Percentiles rank a stretch among this genome's conserved stretches.
These are phyloP conservation scores for Arrhopalites spinosus DNA, from an alignment of 2,888 invertebrate genomes.

Conservation along the genomic window DNA sequence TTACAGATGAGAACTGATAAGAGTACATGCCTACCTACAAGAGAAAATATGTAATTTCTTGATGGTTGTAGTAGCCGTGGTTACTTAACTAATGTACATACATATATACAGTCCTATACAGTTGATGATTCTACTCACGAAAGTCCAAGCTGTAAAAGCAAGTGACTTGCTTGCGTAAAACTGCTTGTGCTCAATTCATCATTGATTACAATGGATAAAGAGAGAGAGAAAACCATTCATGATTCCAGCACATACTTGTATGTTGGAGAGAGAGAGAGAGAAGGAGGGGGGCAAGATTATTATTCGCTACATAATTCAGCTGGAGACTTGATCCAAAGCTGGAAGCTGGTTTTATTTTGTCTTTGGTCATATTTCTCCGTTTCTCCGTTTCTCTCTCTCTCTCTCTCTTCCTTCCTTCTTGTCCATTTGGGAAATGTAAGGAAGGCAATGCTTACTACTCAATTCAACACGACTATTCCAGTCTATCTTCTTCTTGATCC, in stretches of 20 bases:
- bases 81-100: neutral
- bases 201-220: slow-evolving; percentile 32
- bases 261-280: no score
- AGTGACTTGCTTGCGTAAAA: neutral
- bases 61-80: neutral
- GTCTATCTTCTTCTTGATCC: neutral
- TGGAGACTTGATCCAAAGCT: neutral
- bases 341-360: neutral
- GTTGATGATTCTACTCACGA: slow-evolving; percentile 31
- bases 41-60: slow-evolving; percentile 30
- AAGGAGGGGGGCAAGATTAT: no score
- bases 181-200: slow-evolving; percentile 21
- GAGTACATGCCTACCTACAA: slow-evolving; percentile 29
- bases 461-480: no score
- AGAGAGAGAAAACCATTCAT: slow-evolving; percentile 12
- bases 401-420: neutral
- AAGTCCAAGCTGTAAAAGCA: slow-evolving; percentile 9
- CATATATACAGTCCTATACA: neutral
- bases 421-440: neutral
- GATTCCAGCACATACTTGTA: neutral
- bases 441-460: no score
- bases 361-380: neutral
- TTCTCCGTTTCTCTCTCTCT: neutral
- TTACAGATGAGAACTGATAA: slow-evolving; percentile 21
- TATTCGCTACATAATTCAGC: slow-evolving; percentile 5